Percentiles rank a stretch among this genome's conserved stretches.
These are phyloP conservation scores for Halcyon smyrnensis DNA, from an alignment of 2,797 vertebrate genomes.

Conservation along the genomic window DNA sequence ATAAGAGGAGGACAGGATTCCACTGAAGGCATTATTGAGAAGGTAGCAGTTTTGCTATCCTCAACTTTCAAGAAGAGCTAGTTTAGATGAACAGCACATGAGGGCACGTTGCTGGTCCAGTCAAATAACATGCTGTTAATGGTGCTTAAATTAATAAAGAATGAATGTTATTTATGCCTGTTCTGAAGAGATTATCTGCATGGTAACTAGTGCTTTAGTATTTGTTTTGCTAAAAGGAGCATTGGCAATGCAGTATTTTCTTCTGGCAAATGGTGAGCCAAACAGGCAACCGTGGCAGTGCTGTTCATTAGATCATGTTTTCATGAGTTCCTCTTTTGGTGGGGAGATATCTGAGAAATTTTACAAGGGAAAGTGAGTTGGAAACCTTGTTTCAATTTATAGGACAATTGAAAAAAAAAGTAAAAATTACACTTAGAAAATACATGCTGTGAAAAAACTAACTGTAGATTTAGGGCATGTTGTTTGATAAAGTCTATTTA, in stretches of 20 bases:
- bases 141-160: not conserved
- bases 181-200: not conserved
- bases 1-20: not conserved
- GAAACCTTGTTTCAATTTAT: not conserved
- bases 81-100: not conserved
- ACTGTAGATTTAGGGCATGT: not conserved
- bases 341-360: not conserved
- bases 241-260: not conserved
- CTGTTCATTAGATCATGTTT: not conserved
- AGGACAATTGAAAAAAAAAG: not conserved
- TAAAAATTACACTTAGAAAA: not conserved
- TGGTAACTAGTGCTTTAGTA: not conserved
- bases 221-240: not conserved
- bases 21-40: not conserved
- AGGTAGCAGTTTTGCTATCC: not conserved
- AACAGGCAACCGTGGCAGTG: not conserved
- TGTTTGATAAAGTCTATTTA: not conserved
- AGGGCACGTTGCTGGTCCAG: not conserved
- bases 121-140: not conserved
- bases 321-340: not conserved
- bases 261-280: not conserved
- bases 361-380: not conserved
- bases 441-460: not conserved
- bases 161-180: not conserved
- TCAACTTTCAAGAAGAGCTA: not conserved